Base-by-base conservation (phyloP, 2,113 vertebrate genomes). In the Macaca nemestrina region DNA sequence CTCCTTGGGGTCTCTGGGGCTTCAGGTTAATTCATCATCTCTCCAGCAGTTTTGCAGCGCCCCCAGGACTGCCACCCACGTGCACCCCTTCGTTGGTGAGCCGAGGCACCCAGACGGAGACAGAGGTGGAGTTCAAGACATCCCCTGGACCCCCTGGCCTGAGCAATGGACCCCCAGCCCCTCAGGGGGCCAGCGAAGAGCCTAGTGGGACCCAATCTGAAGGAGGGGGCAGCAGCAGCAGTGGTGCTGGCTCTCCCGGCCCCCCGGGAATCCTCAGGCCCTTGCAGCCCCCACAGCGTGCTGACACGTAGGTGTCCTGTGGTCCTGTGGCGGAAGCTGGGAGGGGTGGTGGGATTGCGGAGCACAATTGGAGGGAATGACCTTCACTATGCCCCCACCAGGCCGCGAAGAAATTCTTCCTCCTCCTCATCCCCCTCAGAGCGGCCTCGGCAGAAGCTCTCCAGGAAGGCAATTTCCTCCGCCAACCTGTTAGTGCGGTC, bases 381-480 rank as follows among this genome's bases (percentile, higher is more conserved):
- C 50, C 40, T 25, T 78, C 20, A 6, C 84, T 93, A 1, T 97
- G 95, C 93, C 50, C 25, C 50, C 50, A 50, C 11, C 91, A 99
- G 99, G 97, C 97, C 99, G 27, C 98, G 99, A 10, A 98, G 99
- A 96, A 99, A 99, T 98, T 99, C 99, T 40, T 98, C 98, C 30
- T 98, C 98, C 3, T 99, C 99, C 92, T 99, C 99, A 27, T 97
- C 99, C 55, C 95, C 92, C 27, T 98, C 97, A 3, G 98, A 99
- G n/a, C 98, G 97, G 95, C 98, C 98, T 67, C 99, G 99, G 86
- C 99, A 99, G 97, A 99, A 98, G 35, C 98, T 99, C 90, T 99
- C 99, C 90, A 99, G 99, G 97, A 99, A 99, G 97, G 99, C 99
- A 0, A 99, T 98, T 0, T 99, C 99, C 68, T 99, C 99, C 0